Conservation (phyloP, 2,888 invertebrate species). For the Salpingus planirostris region DNA sequence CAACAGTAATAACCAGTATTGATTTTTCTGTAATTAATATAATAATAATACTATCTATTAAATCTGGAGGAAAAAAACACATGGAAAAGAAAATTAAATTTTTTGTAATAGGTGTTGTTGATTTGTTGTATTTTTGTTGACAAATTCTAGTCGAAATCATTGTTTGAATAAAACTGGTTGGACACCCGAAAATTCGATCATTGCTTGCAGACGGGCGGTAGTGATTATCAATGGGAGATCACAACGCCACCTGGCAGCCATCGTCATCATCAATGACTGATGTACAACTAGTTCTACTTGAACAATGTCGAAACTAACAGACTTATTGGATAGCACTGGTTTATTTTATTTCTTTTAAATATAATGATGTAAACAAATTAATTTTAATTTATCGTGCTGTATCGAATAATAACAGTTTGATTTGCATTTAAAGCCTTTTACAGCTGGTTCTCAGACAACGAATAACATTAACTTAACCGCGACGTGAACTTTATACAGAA, state of each 20-base stretch:
- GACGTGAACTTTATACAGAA: constrained; percentile 14
- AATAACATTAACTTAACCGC: constrained; percentile 9
- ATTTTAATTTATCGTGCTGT: constrained; percentile 10
- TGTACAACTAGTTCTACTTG: no score
- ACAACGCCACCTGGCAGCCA: no score
- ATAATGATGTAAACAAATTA: constrained; percentile 13
- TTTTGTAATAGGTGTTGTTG: no score
- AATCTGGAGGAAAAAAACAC: no score
- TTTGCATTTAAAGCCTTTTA: constrained; percentile 13
- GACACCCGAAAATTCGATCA: no score
- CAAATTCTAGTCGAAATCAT: constrained; percentile 19
- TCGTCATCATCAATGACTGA: no score
- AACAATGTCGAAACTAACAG: constrained; percentile 16
- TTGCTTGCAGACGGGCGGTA: no score
- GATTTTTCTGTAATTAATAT: no score
- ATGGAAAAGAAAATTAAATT: no score
- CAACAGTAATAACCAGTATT: constrained; percentile 16
- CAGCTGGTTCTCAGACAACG: constrained; percentile 14
- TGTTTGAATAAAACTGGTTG: no score
- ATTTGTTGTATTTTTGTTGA: constrained; percentile 8
- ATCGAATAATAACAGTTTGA: constrained; percentile 13
- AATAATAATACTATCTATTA: no score
- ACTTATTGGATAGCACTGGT: constrained; percentile 13
- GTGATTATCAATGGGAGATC: no score
- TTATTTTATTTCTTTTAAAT: constrained; percentile 12